Base-by-base conservation (phyloP, 37 sponge, comb jelly and placozoan species). In the Amphimedon queenslandica region DNA sequence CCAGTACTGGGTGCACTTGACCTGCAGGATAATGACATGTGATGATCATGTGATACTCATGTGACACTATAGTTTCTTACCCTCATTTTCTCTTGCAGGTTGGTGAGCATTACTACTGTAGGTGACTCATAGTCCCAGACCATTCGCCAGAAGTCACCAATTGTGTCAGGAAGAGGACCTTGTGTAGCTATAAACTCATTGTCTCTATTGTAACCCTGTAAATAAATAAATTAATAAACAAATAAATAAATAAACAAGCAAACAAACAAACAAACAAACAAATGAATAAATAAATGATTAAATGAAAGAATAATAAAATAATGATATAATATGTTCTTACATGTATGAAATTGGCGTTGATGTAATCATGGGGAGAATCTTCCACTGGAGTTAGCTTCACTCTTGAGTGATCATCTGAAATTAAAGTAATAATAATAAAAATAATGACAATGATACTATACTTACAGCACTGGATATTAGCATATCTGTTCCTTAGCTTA, bases 141-240 rank as follows among this genome's bases (percentile, higher is more conserved):
- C 80, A 93, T 80, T 66, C 84, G 40, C 94, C 94, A 93, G 89
- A 93, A 88, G 70, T 88, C 94, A 34, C 71, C 84, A n/a, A 87
- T 68, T 1, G 94, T 93, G 67, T 78, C 82, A 20, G 84, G 84
- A 32, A 88, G 66, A 30, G 94, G 94, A 42, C 92, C 92, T 71
- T 95, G 96, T 6, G 92, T 57, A 28, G 96, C 92, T 39, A 95
- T 92, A 80, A 84, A 95, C 82, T 91, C 92, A 57, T 65, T 86
- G 56, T 73, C 64, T 36, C 77, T 40, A 68, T 86, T 85, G 68
- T 75, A 91, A 27, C 92, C 89, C 89, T 88, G 65, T 11, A 60
- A 43, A 16, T 4, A 25, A 38, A 21, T 31, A 61, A 63, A 37
- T 4, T 36, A 63, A 37, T 41, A 1, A 39, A 57, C 29, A 16